Evolutionary conservation across 2,113 vertebrate genomes (phyloP), one percentile per base, ranked within the genome.

Genomic region (Peromyscus californicus): DNA sequence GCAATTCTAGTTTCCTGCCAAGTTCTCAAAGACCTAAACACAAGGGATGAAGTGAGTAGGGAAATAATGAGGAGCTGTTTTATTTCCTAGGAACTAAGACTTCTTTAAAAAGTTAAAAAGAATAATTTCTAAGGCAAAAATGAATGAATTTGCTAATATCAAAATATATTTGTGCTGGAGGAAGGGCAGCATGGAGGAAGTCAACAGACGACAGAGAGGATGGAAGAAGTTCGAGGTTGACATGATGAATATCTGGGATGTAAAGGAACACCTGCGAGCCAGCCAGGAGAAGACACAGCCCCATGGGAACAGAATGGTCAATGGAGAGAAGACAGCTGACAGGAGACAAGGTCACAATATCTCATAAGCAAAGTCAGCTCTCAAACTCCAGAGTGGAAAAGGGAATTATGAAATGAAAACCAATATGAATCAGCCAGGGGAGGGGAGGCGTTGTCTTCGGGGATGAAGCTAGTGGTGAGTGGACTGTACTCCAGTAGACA

Each of bases 91-190:
- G 8, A 11, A 45, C 31, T 85, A 91, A 7, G 17, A 94, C 4
- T 83, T 85, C 4, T 15, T 76, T 48, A 45, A 88, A 94, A 92
- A 92, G 22, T 57, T 94, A 39, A 61, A 90, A 93, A 42, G 29
- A 42, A 67, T 10, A 42, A 36, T 36, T 45, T 78, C 12, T 2
- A 74, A 87, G 39, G 57, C 45, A 90, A 83, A 39, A 89, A 42
- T 76, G 72, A 95, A 83, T 84, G 24, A 85, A 89, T 89, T 67
- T 88, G 54, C 48, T 36, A 72, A 42, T n/a, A 78, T 70, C 2
- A 72, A 88, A 67, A 92, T 74, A 78, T 70, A 91, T 80, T 93
- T 83, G 24, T 84, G 7, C 82, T 72, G 31, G 22, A 7, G 83
- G 8, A 80, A 85, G 36, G 13, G 54, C 39, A 94, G 36, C 15